A percentile compares a stretch with the other conserved stretches of the same genome.
Conservation (phyloP, 2,888 invertebrate genomes). For the Andrena praecox region DNA sequence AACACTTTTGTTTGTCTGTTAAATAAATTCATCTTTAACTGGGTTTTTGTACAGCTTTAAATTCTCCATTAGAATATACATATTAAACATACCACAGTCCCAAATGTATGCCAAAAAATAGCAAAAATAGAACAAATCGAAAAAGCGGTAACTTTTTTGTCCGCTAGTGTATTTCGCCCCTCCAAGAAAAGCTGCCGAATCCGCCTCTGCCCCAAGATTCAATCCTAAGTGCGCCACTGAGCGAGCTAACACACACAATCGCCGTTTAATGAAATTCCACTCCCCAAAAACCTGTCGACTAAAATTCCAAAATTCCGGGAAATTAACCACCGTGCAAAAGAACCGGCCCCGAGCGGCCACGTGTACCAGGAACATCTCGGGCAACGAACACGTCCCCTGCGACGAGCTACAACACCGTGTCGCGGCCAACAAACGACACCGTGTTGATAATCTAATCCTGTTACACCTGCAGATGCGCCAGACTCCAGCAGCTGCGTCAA, state of each 20-base stretch:
- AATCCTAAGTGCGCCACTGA: too few relatives aligned
- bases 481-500: slow-evolving; percentile 65
- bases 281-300: neutral
- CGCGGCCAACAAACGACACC: slow-evolving; percentile 16
- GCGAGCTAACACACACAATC: neutral
- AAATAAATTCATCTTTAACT: too few relatives aligned
- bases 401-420: slow-evolving; percentile 2
- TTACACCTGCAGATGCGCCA: slow-evolving; percentile 60
- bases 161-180: too few relatives aligned
- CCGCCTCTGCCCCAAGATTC: too few relatives aligned
- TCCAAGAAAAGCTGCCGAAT: too few relatives aligned
- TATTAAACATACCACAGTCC: too few relatives aligned
- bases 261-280: neutral
- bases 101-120: too few relatives aligned
- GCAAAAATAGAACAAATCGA: too few relatives aligned
- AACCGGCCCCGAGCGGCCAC: neutral
- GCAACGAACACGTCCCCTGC: slow-evolving; percentile 5
- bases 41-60: too few relatives aligned
- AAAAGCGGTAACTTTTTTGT: too few relatives aligned
- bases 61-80: too few relatives aligned
- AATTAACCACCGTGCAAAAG: neutral
- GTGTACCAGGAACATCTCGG: slow-evolving; percentile 14
- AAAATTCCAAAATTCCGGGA: neutral
- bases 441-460: slow-evolving; percentile 61
- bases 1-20: too few relatives aligned